phyloP scores from a whole-genome alignment of 2,113 vertebrate genomes.

The Cephalopterus ornatus region DNA sequence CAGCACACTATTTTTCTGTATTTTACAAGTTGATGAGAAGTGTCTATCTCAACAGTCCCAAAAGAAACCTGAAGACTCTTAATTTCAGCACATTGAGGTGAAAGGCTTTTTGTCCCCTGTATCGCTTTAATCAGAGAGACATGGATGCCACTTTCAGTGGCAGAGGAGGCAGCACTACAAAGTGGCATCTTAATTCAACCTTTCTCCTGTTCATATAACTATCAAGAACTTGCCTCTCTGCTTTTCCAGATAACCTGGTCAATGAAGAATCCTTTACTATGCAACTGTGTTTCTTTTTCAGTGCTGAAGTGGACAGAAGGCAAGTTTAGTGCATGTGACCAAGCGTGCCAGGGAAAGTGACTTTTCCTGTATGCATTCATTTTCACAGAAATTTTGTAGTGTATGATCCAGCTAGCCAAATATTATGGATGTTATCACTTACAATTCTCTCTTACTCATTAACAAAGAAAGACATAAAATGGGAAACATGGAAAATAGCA shows the following conservation, averaged over 20 bases:
- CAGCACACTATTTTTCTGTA: background rate
- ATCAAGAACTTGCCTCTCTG: background rate
- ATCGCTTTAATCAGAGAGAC: background rate
- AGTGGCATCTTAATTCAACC: background rate
- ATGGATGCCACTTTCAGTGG: background rate
- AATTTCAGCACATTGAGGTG: background rate
- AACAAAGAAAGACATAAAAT: background rate
- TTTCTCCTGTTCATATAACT: background rate
- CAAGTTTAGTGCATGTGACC: background rate
- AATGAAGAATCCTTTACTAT: background rate
- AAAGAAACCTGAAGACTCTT: background rate
- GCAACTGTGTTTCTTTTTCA: background rate
- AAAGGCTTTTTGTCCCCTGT: background rate
- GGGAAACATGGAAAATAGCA: background rate
- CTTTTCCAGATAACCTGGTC: background rate
- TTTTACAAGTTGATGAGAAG: background rate
- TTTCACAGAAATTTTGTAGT: background rate
- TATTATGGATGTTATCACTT: background rate
- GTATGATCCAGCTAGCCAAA: background rate
- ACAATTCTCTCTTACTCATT: background rate
- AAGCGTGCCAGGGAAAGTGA: accelerated
- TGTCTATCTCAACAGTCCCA: background rate
- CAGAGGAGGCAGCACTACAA: background rate
- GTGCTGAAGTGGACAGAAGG: background rate
- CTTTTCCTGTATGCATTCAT: background rate